phyloP scores from a whole-genome alignment of 2,888 invertebrate genomes.

The Holacanthella duospinosa region DNA sequence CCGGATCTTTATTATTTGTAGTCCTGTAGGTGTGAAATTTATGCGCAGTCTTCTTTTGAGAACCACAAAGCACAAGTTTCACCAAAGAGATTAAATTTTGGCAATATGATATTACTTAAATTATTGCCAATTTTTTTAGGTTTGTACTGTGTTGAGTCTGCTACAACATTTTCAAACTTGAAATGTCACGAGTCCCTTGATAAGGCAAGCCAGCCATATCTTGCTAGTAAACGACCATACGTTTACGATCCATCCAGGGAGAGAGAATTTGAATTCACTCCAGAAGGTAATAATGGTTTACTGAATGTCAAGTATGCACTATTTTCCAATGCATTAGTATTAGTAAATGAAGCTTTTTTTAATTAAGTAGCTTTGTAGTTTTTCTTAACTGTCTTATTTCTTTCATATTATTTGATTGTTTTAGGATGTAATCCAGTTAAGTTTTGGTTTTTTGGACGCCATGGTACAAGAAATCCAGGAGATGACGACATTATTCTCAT shows the following conservation, averaged over 20 bases:
- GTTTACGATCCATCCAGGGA: background rate
- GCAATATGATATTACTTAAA: no score
- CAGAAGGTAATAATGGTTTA: background rate
- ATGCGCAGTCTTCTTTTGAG: no score
- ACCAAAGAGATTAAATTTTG: no score
- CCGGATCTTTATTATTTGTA: no score
- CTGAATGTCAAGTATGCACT: background rate
- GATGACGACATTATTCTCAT: constrained; percentile 19
- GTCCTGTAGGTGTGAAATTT: no score
- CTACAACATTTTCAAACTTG: no score
- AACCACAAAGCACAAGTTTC: no score
- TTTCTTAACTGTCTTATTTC: background rate
- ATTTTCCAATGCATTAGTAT: no score
- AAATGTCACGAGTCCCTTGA: background rate
- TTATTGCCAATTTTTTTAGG: no score
- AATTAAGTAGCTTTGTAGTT: background rate
- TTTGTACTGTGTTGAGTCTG: no score
- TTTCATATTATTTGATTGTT: background rate
- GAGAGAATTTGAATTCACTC: background rate
- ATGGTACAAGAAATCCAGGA: constrained; percentile 31
- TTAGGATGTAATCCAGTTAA: constrained; percentile 22
- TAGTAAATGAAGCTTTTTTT: background rate
- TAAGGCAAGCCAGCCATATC: background rate
- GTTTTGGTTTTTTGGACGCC: constrained; percentile 29
- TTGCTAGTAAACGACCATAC: background rate